A percentile compares a stretch with the other conserved stretches of the same genome.
Conservation (phyloP, 2,888 invertebrate genomes). For the Boloria euphrosyne region DNA sequence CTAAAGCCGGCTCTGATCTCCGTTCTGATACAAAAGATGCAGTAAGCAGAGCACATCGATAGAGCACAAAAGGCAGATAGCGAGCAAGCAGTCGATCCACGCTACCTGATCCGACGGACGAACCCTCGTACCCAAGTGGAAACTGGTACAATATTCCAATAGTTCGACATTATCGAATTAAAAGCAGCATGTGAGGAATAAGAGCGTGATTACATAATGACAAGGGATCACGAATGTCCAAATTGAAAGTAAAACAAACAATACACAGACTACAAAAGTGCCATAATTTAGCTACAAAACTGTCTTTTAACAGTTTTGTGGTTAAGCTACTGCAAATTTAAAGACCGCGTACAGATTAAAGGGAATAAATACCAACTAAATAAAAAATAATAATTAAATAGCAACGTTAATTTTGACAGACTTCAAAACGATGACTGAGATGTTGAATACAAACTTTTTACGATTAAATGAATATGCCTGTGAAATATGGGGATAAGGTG, state of each 20-base stretch:
- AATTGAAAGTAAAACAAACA: conserved; percentile 17
- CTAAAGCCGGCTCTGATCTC: conserved; percentile 42
- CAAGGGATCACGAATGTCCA: conserved; percentile 26
- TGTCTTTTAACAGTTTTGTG: not conserved
- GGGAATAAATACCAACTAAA: not conserved
- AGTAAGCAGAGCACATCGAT: conserved; percentile 85
- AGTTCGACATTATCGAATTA: conserved; percentile 57
- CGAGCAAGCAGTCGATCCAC: conserved; percentile 87
- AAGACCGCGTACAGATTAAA: not conserved
- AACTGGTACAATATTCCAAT: conserved; percentile 66
- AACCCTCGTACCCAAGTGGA: conserved; percentile 81
- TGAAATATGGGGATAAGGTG: conserved; percentile 70
- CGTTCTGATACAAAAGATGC: conserved; percentile 80
- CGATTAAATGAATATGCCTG: conserved; percentile 65
- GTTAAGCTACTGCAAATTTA: conserved; percentile 2
- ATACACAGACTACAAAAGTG: conserved; percentile 10
- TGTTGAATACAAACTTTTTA: conserved; percentile 28
- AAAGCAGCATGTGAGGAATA: conserved; percentile 80
- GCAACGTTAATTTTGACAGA: not conserved
- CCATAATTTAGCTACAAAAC: conserved; percentile 7
- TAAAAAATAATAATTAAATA: not conserved
- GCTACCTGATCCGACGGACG: conserved; percentile 90
- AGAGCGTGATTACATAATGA: conserved; percentile 58
- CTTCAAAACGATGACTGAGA: conserved; percentile 19
- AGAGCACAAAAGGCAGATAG: conserved; percentile 85